Base-by-base conservation (phyloP, 2,113 vertebrate species). In the Barnardius zonarius region DNA sequence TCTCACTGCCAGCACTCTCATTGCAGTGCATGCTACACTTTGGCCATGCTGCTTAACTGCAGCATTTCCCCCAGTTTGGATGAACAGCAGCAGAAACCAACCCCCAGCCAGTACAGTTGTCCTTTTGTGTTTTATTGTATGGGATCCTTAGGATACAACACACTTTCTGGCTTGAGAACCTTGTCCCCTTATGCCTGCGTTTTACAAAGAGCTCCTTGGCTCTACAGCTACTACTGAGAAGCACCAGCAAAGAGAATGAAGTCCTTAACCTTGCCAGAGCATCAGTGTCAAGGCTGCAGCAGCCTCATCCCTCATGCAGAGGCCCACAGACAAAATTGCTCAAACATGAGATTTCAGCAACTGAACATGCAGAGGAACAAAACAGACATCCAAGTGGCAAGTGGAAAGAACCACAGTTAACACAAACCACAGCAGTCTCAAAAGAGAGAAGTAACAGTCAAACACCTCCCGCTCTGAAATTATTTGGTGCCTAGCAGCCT, bases 381-480 rank as follows among this genome's bases (percentile, higher is more conserved):
- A 97, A 92, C 86, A 4, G 61, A 93, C 92, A 95, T 90, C 90
- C 92, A 97, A 97, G 96, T 88, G 89, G 90, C 83, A 97, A 96
- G 83, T 82, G 74, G 96, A 96, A 96, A 95, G 94, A 93, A 72
- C 69, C 97, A 96, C 95, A 93, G 96, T 97, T 97, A 95, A 97
- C 95, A 90, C 77, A 97, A 97, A 97, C 96, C 95, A 97, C 95
- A 96, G 86, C 74, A 94, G 88, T 94, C 93, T 94, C 80, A 96
- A 96, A 97, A 97, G 83, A 89, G 90, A 97, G 95, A 98, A 97
- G 96, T 96, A 96, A 86, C 92, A 86, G 85, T 52, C 73, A 67
- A 84, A 35, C 15, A 73, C 41, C 57, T 86, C 81, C 30, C 19
- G 4, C 62, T 75, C 57, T 76, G 43, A 76, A 93, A 61, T 63